These are phyloP conservation scores for Brachionus sp. DNA, from an alignment of 1,140 invertebrate genomes.

Conservation along the genomic window DNA sequence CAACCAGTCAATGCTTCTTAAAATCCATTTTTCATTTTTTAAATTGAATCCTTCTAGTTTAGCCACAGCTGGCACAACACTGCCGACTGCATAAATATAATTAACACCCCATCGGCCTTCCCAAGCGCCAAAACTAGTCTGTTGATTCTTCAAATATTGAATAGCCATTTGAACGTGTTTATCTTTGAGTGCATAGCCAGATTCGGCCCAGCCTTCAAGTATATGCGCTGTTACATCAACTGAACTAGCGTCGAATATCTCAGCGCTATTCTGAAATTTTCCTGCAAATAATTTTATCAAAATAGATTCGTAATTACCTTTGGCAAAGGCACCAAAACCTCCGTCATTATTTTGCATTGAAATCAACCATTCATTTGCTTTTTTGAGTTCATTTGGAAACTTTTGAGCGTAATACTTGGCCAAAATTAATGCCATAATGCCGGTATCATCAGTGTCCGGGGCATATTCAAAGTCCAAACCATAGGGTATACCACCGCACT, in stretches of 20 bases:
- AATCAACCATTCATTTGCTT: constrained; percentile 37
- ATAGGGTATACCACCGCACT: constrained; percentile 6
- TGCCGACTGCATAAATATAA: constrained; percentile 30
- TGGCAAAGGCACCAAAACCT: constrained; percentile 40
- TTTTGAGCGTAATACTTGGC: neutral
- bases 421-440: constrained; percentile 24
- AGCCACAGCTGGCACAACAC: neutral
- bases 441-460: constrained; percentile 38
- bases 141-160: constrained; percentile 41
- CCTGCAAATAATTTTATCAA: constrained; percentile 36
- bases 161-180: neutral
- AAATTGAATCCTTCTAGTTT: neutral
- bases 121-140: constrained; percentile 42
- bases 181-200: constrained; percentile 16
- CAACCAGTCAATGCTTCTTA: constrained; percentile 28
- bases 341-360: constrained; percentile 41
- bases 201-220: constrained; percentile 39
- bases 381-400: neutral
- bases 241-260: constrained; percentile 41
- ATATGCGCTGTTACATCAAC: constrained; percentile 45
- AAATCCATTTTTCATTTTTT: constrained; percentile 10
- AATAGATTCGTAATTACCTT: constrained; percentile 23
- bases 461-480: constrained; percentile 45
- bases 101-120: constrained; percentile 36
- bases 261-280: constrained; percentile 43